Evolutionary conservation across 2,797 vertebrate species (phyloP).

Genomic region (Acanthornis magna): DNA sequence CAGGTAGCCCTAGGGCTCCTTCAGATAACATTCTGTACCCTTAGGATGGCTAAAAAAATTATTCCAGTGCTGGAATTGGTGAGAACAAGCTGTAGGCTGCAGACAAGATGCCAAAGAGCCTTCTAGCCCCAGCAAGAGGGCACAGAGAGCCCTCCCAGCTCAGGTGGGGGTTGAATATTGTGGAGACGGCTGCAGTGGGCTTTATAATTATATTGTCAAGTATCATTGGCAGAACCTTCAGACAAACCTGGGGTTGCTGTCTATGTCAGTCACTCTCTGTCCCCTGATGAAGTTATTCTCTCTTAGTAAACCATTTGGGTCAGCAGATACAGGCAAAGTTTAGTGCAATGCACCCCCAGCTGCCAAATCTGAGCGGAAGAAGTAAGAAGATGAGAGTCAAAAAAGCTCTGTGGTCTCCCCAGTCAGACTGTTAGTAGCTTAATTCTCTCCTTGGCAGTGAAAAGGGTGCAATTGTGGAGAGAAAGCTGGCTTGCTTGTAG

Average conservation of each 20-base stretch:
- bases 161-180: background rate
- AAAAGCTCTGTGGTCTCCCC: constrained; percentile 1
- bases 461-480: background rate
- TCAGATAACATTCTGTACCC: background rate
- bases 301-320: background rate
- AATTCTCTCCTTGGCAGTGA: constrained; percentile 11
- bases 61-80: background rate
- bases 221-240: background rate
- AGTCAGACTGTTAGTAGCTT: background rate
- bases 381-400: constrained; percentile 8
- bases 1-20: background rate
- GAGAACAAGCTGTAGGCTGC: background rate
- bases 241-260: background rate
- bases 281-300: background rate
- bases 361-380: background rate
- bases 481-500: background rate
- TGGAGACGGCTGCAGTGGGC: background rate
- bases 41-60: background rate
- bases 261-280: background rate
- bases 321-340: background rate
- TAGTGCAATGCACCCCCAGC: background rate
- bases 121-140: background rate
- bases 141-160: background rate
- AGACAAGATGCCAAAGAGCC: background rate
- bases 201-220: background rate